Evolutionary conservation across 2,797 vertebrate genomes (phyloP), one percentile per base, ranked within the genome.

Genomic region (Ispidina picta): DNA sequence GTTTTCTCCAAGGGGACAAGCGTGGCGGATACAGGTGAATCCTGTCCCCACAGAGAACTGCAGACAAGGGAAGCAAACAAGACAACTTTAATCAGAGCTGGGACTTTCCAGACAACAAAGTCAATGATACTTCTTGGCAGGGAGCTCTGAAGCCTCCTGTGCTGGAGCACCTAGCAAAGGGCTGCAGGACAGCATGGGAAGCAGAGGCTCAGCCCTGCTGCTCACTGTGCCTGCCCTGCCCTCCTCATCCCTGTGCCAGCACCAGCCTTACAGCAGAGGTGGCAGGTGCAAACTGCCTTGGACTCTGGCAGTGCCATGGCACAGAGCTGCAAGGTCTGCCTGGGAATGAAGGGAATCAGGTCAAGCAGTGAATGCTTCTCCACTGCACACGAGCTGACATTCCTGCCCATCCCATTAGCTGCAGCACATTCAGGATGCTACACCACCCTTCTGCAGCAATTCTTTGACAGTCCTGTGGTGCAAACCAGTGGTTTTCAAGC

Each of bases 151-250:
- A 79, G 28, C 44, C 33, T 69, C 41, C 9, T 73, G 10, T 6
- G 26, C 62, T 65, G 14, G 68, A 82, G 70, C 31, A 39, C 7
- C 7, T 14, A 6, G n/a, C 28, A 22, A 35, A 73, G 48, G 7
- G 8, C 28, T 23, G 5, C 15, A 35, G 68, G 43, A 63, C 44
- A 3, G 10, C 28, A 39, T 9, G 20, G 41, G 26, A 26, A 77
- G 10, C 18, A 8, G 6, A 3, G 11, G 10, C 28, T 48, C 17
- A 17, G 43, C 26, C 29, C 58, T 3, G 6, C 9, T 8, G 48
- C 52, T 63, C 4, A 0, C 31, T n/a, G 3, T 23, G 37, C 43
- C 58, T 5, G 15, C 5, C 0, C 31, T 63, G 44, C 37, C 17
- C 65, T 77, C 39, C 62, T 63, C 31, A 16, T 14, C 39, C 64